Conservation (phyloP, 2,888 invertebrate genomes). For the Drymonia ruficornis region DNA sequence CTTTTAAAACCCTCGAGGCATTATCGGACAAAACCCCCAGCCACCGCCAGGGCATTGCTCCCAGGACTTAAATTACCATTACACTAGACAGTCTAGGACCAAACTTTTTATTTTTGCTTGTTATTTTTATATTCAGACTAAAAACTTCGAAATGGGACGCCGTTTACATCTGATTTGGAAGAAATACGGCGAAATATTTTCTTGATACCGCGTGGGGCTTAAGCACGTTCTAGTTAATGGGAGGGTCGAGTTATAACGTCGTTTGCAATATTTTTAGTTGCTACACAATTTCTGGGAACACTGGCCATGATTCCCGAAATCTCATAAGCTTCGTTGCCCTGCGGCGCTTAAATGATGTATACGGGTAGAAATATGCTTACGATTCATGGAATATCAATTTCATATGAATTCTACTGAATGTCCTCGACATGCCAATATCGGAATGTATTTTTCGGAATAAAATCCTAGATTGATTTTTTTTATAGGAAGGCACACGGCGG, state of each 20-base stretch:
- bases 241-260: neutral
- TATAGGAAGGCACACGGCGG: no score
- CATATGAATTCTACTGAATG: neutral
- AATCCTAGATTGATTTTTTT: no score
- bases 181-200: neutral
- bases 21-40: conserved; percentile 24
- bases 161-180: neutral
- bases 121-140: conserved; percentile 14
- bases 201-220: neutral
- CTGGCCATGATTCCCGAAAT: conserved; percentile 17
- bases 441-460: no score
- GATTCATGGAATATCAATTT: conserved; percentile 1
- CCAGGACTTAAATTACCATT: conserved; percentile 30
- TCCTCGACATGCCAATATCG: no score
- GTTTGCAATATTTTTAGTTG: conserved; percentile 10
- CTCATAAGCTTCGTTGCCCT: conserved; percentile 13
- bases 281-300: conserved; percentile 13
- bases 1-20: conserved; percentile 23
- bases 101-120: conserved; percentile 7
- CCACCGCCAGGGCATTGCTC: conserved; percentile 31
- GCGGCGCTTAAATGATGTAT: conserved; percentile 9
- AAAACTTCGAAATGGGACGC: neutral
- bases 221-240: neutral
- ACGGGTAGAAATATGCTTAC: conserved; percentile 11
- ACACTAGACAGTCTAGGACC: conserved; percentile 19